Conservation (phyloP, 2,113 vertebrate species). For the Bungarus multicinctus region DNA sequence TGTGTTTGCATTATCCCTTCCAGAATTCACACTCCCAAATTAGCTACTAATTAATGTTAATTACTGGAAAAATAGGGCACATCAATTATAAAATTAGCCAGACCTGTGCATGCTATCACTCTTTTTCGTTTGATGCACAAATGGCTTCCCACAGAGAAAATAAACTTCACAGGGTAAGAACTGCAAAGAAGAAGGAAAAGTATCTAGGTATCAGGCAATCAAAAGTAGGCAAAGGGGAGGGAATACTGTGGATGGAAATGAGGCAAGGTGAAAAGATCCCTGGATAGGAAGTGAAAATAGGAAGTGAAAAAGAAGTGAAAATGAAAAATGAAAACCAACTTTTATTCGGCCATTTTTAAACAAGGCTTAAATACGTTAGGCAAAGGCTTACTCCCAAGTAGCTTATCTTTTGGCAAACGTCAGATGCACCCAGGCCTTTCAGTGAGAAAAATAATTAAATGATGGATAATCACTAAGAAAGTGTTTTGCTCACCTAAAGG, state of each 20-base stretch:
- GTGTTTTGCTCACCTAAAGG: not conserved
- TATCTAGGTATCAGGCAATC: not conserved
- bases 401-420: not conserved
- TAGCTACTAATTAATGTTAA: not conserved
- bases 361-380: not conserved
- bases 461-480: not conserved
- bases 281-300: not conserved
- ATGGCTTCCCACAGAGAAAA: not conserved
- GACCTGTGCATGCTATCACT: not conserved
- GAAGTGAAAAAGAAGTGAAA: too few species aligned
- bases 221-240: not conserved
- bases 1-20: not conserved
- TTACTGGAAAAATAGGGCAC: not conserved
- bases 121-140: not conserved
- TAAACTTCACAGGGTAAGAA: not conserved
- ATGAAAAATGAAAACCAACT: not conserved
- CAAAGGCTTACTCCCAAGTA: not conserved
- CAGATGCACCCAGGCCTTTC: not conserved
- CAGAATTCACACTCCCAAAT: not conserved
- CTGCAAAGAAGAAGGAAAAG: not conserved
- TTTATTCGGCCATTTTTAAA: not conserved
- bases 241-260: not conserved
- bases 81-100: not conserved
- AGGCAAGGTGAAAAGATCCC: not conserved
- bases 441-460: not conserved